These are phyloP conservation scores for Meloe dianella DNA, from an alignment of 2,888 invertebrate genomes.

Conservation along the genomic window DNA sequence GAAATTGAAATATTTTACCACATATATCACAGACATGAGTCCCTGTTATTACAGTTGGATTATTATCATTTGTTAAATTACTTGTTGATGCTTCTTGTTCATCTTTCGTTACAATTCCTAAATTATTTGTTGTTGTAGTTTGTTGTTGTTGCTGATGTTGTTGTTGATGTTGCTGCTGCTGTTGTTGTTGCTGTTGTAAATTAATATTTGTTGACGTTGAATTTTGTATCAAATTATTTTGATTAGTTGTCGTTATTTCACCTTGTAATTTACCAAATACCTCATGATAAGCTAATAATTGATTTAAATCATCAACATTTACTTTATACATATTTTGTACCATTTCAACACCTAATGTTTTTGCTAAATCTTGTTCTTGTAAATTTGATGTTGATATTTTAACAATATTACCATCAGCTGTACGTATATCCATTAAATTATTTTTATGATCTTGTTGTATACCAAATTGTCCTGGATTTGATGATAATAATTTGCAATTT, in stretches of 20 bases:
- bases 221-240: constrained; percentile 42
- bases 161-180: constrained; percentile 32
- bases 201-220: constrained; percentile 20
- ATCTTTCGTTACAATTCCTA: constrained; percentile 57
- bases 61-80: constrained; percentile 65
- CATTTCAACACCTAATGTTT: constrained; percentile 71
- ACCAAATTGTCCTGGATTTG: constrained; percentile 52
- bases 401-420: constrained; percentile 75
- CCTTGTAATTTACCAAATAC: constrained; percentile 77
- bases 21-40: constrained; percentile 82
- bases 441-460: constrained; percentile 44
- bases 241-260: constrained; percentile 59
- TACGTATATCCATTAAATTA: constrained; percentile 66
- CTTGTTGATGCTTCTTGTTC: constrained; percentile 64
- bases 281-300: constrained; percentile 84
- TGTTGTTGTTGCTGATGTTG: constrained; percentile 39
- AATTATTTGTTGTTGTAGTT: constrained; percentile 41
- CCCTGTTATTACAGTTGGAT: constrained; percentile 67
- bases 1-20: constrained; percentile 85
- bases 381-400: constrained; percentile 74
- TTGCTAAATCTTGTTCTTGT: constrained; percentile 66
- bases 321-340: constrained; percentile 80
- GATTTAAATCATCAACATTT: constrained; percentile 82
- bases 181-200: constrained; percentile 13
- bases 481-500: constrained; percentile 60